Conservation (phyloP, 2,797 vertebrate genomes). For the Agapornis canus region DNA sequence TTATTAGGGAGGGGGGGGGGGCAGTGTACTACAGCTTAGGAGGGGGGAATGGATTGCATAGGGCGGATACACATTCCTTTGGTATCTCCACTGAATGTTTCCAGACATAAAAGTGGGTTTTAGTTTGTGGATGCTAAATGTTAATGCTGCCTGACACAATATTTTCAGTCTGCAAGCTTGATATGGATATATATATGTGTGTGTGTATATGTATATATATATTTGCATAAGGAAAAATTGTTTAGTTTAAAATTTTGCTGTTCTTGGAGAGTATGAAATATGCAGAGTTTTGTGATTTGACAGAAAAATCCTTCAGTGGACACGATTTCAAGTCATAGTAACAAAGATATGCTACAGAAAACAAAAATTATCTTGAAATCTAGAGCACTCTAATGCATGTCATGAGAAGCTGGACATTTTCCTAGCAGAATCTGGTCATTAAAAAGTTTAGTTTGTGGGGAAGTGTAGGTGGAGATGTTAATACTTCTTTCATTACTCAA, state of each 20-base stretch:
- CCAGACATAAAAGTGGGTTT: background rate
- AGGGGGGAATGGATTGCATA: background rate
- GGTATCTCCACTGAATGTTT: background rate
- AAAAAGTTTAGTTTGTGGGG: conserved; percentile 40
- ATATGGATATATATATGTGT: background rate
- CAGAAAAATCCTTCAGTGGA: background rate
- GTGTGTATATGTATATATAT: background rate
- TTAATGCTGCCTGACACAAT: background rate
- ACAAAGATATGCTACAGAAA: background rate
- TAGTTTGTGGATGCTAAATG: background rate
- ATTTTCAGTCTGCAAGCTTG: background rate
- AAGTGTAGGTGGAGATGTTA: conserved; percentile 66
- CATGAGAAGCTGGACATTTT: background rate
- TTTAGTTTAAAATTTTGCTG: background rate
- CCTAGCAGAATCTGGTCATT: conserved; percentile 27
- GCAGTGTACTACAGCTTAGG: background rate
- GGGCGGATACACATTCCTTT: background rate
- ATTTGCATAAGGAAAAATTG: background rate
- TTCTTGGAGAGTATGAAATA: background rate
- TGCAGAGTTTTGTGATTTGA: background rate
- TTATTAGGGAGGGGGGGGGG: background rate
- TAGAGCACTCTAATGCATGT: background rate
- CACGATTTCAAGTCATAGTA: background rate
- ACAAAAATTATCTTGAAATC: background rate
- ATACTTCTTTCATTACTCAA: conserved; percentile 47